These are phyloP conservation scores for Bucorvus abyssinicus DNA, from an alignment of 2,797 vertebrate species.

Conservation along the genomic window DNA sequence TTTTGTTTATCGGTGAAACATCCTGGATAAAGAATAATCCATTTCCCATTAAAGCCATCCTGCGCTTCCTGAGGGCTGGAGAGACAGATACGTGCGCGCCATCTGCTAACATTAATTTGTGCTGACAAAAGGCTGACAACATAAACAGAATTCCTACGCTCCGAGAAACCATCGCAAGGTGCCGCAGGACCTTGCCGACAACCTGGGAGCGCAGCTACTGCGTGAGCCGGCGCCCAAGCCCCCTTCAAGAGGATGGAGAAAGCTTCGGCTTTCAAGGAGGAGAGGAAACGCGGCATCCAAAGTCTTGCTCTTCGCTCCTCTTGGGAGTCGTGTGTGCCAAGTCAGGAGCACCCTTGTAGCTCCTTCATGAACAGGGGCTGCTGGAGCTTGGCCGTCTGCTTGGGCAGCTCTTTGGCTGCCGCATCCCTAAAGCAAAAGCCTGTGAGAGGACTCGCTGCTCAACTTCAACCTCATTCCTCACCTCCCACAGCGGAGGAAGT, in stretches of 20 bases:
- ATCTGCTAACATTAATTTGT: neutral
- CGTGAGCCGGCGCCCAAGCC: neutral
- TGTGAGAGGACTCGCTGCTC: neutral
- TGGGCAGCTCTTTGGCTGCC: neutral
- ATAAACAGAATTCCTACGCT: neutral
- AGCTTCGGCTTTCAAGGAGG: neutral
- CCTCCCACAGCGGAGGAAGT: neutral
- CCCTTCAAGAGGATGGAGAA: neutral
- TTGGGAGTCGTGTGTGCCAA: neutral
- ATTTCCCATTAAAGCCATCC: slow-evolving; percentile 11
- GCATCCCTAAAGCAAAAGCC: neutral
- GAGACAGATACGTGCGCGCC: neutral
- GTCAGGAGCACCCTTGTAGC: neutral
- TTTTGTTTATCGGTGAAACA: slow-evolving; percentile 9
- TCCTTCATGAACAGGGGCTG: neutral
- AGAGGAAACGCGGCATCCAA: neutral
- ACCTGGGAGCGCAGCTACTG: neutral
- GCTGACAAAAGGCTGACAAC: neutral
- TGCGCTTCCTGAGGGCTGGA: neutral
- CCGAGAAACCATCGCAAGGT: neutral
- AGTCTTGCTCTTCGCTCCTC: neutral
- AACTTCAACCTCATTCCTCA: neutral
- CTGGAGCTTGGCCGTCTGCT: neutral
- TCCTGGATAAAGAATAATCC: slow-evolving; percentile 7
- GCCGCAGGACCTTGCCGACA: neutral